Percentiles rank a stretch among this genome's conserved stretches.
Evolutionary conservation across 2,113 vertebrate species (phyloP).

Genomic region (Tupaia tana): DNA sequence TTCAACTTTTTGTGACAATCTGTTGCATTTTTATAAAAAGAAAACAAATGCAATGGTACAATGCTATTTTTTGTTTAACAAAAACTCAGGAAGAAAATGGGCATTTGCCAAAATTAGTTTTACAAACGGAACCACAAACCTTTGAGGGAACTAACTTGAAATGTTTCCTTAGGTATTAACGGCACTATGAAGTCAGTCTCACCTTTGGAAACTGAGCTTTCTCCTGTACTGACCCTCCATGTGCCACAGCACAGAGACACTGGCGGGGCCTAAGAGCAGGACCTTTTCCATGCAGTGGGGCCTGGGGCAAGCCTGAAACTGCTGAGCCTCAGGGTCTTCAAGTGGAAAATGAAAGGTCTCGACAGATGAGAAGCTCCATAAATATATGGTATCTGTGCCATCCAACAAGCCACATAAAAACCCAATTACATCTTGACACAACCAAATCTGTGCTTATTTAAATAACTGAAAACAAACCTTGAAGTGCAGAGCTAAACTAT

Average conservation of each 20-base stretch:
- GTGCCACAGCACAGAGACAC: background rate
- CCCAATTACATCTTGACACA: background rate
- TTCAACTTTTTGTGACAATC: background rate
- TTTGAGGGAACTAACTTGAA: background rate
- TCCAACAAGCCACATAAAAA: background rate
- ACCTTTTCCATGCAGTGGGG: rapidly evolving
- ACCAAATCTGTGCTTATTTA: background rate
- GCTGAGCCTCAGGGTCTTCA: background rate
- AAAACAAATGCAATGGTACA: background rate
- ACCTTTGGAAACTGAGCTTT: background rate
- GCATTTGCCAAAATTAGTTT: background rate
- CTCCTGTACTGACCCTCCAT: background rate
- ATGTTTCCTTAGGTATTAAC: background rate
- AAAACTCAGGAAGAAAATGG: background rate
- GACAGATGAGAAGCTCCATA: background rate
- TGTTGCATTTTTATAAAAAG: conserved; percentile 7
- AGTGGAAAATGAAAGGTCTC: background rate
- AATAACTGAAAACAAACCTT: background rate
- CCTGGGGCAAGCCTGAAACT: background rate
- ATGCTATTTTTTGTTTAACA: background rate
- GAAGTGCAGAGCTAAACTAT: background rate
- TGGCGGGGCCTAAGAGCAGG: rapidly evolving
- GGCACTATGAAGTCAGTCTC: background rate
- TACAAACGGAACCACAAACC: background rate
- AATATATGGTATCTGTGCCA: rapidly evolving